A percentile compares a stretch with the other conserved stretches of the same genome.
Conservation (phyloP, 2,113 vertebrate species). For the Microcebus griseorufus region DNA sequence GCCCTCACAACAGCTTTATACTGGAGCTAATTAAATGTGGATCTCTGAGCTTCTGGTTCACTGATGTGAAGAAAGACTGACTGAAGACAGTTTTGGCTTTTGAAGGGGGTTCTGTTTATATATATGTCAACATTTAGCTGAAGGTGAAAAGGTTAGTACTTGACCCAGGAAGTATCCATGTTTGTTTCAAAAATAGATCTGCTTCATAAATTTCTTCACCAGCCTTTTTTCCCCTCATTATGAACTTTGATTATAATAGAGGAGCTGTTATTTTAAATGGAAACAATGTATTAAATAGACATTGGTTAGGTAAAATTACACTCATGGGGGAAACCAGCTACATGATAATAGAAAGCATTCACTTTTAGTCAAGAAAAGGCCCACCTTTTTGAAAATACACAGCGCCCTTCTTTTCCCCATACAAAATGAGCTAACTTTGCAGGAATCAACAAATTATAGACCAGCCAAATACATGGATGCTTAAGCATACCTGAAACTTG, state of each 20-base stretch:
- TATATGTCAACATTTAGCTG: constrained; percentile 84
- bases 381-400: constrained; percentile 59
- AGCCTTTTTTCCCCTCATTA: constrained; percentile 49
- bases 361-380: constrained; percentile 62
- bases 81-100: constrained; percentile 84
- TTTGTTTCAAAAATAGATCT: constrained; percentile 83
- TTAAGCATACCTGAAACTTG: constrained; percentile 82
- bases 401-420: constrained; percentile 23
- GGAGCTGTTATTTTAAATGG: constrained; percentile 41
- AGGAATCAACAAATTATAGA: constrained; percentile 32
- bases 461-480: constrained; percentile 51
- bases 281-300: constrained; percentile 26
- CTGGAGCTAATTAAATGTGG: constrained; percentile 76
- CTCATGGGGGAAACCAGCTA: neutral
- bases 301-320: constrained; percentile 23
- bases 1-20: constrained; percentile 37
- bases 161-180: constrained; percentile 88
- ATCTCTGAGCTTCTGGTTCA: constrained; percentile 75
- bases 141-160: constrained; percentile 91
- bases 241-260: constrained; percentile 68
- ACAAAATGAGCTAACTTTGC: constrained; percentile 31
- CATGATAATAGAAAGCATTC: neutral
- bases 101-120: constrained; percentile 86
- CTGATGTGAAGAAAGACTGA: constrained; percentile 82
- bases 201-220: constrained; percentile 77